Evolutionary conservation across 1,140 invertebrate genomes (phyloP).

Genomic region (silkworm (Bombyx mori)): DNA sequence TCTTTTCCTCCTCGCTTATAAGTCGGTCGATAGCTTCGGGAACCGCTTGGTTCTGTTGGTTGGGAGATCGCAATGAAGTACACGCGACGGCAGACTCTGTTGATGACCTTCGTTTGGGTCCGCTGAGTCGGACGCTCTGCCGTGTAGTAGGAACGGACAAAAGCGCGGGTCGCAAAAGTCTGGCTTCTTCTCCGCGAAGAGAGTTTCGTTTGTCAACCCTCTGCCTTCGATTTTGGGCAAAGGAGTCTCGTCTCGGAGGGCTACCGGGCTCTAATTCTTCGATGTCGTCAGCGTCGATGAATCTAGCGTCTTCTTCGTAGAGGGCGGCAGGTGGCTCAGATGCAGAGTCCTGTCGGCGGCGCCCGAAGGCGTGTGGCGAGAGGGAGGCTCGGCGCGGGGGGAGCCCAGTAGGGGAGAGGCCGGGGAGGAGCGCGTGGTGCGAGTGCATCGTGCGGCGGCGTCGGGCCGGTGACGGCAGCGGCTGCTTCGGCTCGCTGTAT

Average conservation of each 20-base stretch:
- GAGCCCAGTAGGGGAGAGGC: constrained; percentile 45
- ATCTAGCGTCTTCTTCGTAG: constrained; percentile 67
- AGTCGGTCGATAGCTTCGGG: constrained; percentile 31
- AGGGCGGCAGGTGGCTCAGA: constrained; percentile 54
- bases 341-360: constrained; percentile 59
- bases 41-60: constrained; percentile 23
- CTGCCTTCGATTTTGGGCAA: constrained; percentile 51
- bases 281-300: constrained; percentile 66
- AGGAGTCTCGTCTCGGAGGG: constrained; percentile 48
- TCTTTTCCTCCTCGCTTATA: constrained; percentile 62
- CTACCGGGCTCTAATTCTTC: constrained; percentile 56
- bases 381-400: constrained; percentile 52
- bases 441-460: constrained; percentile 60
- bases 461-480: constrained; percentile 47
- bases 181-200: constrained; percentile 50
- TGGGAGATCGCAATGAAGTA: constrained; percentile 25
- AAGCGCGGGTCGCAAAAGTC: constrained; percentile 47
- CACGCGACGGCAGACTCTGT: constrained; percentile 42
- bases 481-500: constrained; percentile 75
- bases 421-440: constrained; percentile 56
- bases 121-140: constrained; percentile 35
- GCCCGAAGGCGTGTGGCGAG: constrained; percentile 60
- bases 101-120: constrained; percentile 39
- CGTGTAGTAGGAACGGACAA: constrained; percentile 48
- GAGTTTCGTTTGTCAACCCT: constrained; percentile 57